A percentile compares a stretch with the other conserved stretches of the same genome.
Conservation (phyloP, 2,888 invertebrate genomes). For the Trissoscelio sp. region DNA sequence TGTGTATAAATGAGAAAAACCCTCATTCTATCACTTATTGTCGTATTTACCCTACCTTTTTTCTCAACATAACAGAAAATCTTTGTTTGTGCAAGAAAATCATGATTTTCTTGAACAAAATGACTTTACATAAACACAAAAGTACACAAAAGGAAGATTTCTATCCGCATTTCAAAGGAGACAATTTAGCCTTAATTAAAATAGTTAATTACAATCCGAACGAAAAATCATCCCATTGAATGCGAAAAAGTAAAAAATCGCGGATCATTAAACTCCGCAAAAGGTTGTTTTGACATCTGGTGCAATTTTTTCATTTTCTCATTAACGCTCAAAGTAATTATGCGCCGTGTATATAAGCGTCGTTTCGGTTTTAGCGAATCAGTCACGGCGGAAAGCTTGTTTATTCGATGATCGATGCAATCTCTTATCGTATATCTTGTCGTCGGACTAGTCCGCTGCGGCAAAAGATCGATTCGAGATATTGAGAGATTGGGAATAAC, state of each 20-base stretch:
- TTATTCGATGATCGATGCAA: constrained; percentile 76
- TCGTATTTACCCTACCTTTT: no score
- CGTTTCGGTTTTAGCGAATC: constrained; percentile 58
- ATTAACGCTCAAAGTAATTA: constrained; percentile 63
- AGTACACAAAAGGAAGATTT: not conserved
- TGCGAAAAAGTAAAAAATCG: constrained; percentile 31
- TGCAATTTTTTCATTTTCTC: constrained; percentile 56
- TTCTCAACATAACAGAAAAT: no score
- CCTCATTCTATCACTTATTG: no score
- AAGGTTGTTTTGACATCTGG: constrained; percentile 63
- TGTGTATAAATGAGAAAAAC: no score
- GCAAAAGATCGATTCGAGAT: constrained; percentile 65
- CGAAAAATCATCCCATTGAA: constrained; percentile 18
- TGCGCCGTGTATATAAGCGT: constrained; percentile 55
- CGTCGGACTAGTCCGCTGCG: constrained; percentile 68
- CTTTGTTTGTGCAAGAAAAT: no score
- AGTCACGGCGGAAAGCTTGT: constrained; percentile 72
- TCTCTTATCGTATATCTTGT: constrained; percentile 76
- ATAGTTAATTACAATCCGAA: constrained; percentile 26
- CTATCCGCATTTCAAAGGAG: not conserved
- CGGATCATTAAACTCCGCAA: constrained; percentile 37
- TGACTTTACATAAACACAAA: no score
- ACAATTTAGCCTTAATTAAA: constrained; percentile 32
- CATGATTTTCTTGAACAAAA: no score
- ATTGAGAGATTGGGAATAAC: constrained; percentile 63